Evolutionary conservation across 2,113 vertebrate species (phyloP), one percentile per base, ranked within the genome.

Genomic region (Lagopus leucura): DNA sequence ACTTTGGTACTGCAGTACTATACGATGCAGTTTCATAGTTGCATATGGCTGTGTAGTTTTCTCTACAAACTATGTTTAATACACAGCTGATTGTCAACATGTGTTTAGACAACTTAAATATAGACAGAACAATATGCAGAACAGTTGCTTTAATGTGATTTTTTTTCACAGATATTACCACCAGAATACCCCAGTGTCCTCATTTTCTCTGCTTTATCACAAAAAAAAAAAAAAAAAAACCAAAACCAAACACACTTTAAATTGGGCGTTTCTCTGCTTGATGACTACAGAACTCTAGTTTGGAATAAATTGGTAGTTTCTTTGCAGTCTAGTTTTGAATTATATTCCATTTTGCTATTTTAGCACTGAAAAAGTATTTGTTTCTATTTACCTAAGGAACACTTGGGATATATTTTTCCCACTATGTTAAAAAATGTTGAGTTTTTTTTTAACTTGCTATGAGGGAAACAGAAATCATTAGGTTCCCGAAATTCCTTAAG

Each of bases 311-410:
- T 69, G 94, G 89, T 90, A 70, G 73, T 55, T 66, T 52, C 38
- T 77, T 73, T 94, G 71, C 36, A 88, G 89, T 94, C 65, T 86
- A 73, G 74, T 88, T 94, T 89, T 91, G 34, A 72, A 69, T 85
- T 76, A 42, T 17, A 87, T 96, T 93, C 89, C 93, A 91, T 32
- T 93, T 69, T 76, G 67, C 69, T 32, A 8, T 43, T 92, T 87
- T 73, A 66, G 40, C 88, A 89, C 72, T 82, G 75, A 55, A 88
- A 63, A 63, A 83, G 65, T 78, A 83, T 92, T 93, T 92, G 55
- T 83, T 84, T 60, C 17, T 52, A 42, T 58, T 92, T 61, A 73
- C 70, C 87, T 90, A 85, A 67, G 72, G 67, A 63, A 91, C 67
- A 71, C 88, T 84, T 65, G 78, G 83, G 73, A 90, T 75, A 50